Percentiles rank a stretch among this genome's conserved stretches.
These are phyloP conservation scores for human (Homo sapiens) DNA, from an alignment of 2,113 vertebrate species.

Conservation along the genomic window GRCh38 chr2:134318001-134318500, in stretches of 20 bases:
- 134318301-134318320: background rate
- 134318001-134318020: background rate
- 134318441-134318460: background rate
- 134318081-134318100: background rate
- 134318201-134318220: background rate
- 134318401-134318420: background rate
- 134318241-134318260: accelerated
- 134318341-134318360: background rate
- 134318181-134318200: background rate
- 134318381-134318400: background rate
- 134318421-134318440: background rate
- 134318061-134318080: background rate
- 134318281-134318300: background rate
- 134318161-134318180: background rate
- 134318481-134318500: background rate
- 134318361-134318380: background rate
- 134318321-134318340: background rate
- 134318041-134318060: background rate
- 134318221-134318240: background rate
- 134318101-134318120: background rate
- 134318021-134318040: conserved; percentile 12
- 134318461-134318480: background rate
- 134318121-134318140: background rate
- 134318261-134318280: no score
- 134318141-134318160: background rate